Percentiles rank a stretch among this genome's conserved stretches.
These are phyloP conservation scores for Rhinolophus ferrumequinum DNA, from an alignment of 2,113 vertebrate species.

Conservation along the genomic window DNA sequence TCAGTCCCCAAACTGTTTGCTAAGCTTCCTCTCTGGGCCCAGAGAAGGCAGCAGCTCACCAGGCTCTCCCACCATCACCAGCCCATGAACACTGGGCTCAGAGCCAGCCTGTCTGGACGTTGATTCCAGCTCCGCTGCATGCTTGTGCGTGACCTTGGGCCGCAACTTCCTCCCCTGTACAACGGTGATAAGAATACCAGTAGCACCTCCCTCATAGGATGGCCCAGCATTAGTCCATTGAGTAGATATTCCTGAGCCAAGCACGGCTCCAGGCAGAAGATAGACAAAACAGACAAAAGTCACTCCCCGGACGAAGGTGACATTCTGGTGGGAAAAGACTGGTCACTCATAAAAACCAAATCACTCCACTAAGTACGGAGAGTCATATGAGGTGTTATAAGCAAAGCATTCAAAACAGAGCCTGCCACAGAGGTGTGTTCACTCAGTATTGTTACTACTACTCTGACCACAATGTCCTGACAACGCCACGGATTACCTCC, in stretches of 20 bases:
- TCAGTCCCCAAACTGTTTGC: neutral
- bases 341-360: neutral
- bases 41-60: neutral
- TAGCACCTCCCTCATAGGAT: neutral
- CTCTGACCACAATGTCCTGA: neutral
- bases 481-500: neutral
- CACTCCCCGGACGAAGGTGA: neutral
- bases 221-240: rapidly evolving
- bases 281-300: neutral
- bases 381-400: neutral
- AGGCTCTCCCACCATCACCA: neutral
- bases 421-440: neutral
- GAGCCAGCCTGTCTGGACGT: neutral
- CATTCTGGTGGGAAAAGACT: neutral
- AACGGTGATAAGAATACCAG: neutral
- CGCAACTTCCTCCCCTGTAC: neutral
- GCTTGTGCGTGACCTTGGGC: neutral
- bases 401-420: neutral
- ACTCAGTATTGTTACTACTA: neutral
- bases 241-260: neutral
- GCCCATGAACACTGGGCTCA: neutral
- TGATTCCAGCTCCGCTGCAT: neutral
- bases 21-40: neutral
- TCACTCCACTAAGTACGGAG: neutral
- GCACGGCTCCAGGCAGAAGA: neutral